Conservation (phyloP, 2,888 invertebrate genomes). For the Philhelius pedissequus region DNA sequence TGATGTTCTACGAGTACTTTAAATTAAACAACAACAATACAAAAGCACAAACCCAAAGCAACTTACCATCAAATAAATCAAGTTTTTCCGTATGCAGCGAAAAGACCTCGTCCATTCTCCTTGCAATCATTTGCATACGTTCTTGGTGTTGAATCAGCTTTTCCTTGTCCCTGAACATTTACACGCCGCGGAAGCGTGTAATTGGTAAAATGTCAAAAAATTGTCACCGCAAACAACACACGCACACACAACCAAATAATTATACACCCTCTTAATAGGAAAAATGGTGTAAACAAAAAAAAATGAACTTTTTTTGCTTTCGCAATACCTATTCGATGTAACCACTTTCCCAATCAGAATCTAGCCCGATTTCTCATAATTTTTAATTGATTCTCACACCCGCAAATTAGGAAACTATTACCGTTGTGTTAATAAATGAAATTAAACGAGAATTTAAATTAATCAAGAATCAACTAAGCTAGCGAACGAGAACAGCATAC, state of each 20-base stretch:
- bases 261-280: constrained; percentile 43
- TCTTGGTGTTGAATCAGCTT: constrained; percentile 37
- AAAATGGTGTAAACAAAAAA: constrained; percentile 64
- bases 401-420: background rate
- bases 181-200: constrained; percentile 43
- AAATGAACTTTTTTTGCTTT: constrained; percentile 36
- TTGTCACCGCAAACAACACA: constrained; percentile 33
- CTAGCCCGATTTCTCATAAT: background rate
- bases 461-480: constrained; percentile 2
- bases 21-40: background rate
- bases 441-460: background rate
- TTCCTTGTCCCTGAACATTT: constrained; percentile 35
- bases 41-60: background rate
- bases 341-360: constrained; percentile 40
- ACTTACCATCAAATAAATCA: constrained; percentile 77
- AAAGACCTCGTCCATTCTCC: constrained; percentile 77
- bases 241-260: background rate
- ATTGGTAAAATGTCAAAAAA: constrained; percentile 64
- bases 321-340: constrained; percentile 36
- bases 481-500: background rate
- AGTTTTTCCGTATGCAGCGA: constrained; percentile 77
- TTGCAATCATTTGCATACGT: constrained; percentile 60
- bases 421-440: background rate
- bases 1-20: no score
- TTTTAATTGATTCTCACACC: background rate